Evolutionary conservation across 2,888 invertebrate species (phyloP).

Genomic region (Leptopterna dolabrata): DNA sequence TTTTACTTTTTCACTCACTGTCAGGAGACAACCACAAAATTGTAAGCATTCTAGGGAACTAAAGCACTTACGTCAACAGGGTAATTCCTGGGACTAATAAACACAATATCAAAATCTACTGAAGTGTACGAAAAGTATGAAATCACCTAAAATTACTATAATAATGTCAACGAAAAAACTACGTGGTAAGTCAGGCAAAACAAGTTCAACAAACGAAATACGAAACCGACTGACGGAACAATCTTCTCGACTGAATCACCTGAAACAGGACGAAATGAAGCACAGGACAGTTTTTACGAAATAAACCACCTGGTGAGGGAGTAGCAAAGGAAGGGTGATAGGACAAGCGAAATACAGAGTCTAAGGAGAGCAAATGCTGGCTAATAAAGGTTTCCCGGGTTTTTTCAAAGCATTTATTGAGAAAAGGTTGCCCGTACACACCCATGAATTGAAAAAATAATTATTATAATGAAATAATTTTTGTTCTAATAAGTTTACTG

Average conservation of each 20-base stretch:
- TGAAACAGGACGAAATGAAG: neutral
- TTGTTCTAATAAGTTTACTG: too few species aligned
- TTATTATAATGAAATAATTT: too few species aligned
- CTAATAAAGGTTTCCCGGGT: too few species aligned
- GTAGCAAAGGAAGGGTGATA: neutral
- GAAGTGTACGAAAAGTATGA: neutral
- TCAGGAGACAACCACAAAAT: neutral
- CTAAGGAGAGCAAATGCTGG: neutral
- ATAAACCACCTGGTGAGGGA: neutral
- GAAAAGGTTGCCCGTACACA: too few species aligned
- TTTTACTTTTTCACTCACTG: neutral
- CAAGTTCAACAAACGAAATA: neutral
- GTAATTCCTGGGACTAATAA: neutral
- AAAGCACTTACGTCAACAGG: neutral
- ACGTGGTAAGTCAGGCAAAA: neutral
- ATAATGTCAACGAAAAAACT: neutral
- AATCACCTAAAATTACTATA: neutral
- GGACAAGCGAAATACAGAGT: neutral
- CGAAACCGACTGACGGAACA: neutral
- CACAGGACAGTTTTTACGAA: neutral
- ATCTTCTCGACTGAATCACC: neutral
- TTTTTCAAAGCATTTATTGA: too few species aligned
- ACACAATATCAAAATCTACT: neutral
- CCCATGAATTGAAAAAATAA: too few species aligned
- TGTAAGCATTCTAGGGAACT: neutral